Percentiles rank a stretch among this genome's conserved stretches.
Conservation (phyloP, 1,140 invertebrate genomes). For the Ctenoplectra terminalis region DNA sequence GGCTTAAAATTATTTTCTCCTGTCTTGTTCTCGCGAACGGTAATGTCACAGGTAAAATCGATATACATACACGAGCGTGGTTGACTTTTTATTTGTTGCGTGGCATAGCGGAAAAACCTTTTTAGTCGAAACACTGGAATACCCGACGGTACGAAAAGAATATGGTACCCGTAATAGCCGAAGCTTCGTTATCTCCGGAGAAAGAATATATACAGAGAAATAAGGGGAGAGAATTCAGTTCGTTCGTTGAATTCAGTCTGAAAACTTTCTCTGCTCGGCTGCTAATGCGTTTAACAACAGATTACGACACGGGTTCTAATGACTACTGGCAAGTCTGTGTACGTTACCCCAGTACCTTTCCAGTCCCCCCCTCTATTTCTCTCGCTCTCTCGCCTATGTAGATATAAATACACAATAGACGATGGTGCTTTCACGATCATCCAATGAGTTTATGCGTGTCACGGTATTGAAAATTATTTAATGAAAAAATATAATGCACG, state of each 20-base stretch:
- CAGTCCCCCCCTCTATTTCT: background rate
- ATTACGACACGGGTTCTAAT: constrained; percentile 62
- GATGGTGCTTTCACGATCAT: constrained; percentile 33
- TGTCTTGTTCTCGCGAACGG: no score
- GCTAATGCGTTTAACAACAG: constrained; percentile 55
- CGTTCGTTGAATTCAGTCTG: constrained; percentile 39
- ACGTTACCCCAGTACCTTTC: constrained; percentile 39
- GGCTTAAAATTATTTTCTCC: background rate
- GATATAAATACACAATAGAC: constrained; percentile 16
- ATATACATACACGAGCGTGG: background rate
- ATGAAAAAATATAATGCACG: background rate
- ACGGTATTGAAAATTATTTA: background rate
- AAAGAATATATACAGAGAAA: background rate
- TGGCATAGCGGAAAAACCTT: background rate
- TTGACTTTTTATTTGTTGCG: background rate
- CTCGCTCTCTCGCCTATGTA: background rate
- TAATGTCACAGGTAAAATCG: background rate
- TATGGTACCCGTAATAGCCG: background rate
- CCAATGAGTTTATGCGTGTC: background rate
- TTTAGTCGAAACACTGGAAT: background rate
- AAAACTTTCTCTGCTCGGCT: constrained; percentile 54
- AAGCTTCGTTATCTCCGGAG: background rate
- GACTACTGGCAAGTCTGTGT: constrained; percentile 54
- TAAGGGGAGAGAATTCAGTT: constrained; percentile 20
- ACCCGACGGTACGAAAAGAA: background rate